Evolutionary conservation across 2,888 invertebrate genomes (phyloP).

Genomic region (Diadegma fenestrale): DNA sequence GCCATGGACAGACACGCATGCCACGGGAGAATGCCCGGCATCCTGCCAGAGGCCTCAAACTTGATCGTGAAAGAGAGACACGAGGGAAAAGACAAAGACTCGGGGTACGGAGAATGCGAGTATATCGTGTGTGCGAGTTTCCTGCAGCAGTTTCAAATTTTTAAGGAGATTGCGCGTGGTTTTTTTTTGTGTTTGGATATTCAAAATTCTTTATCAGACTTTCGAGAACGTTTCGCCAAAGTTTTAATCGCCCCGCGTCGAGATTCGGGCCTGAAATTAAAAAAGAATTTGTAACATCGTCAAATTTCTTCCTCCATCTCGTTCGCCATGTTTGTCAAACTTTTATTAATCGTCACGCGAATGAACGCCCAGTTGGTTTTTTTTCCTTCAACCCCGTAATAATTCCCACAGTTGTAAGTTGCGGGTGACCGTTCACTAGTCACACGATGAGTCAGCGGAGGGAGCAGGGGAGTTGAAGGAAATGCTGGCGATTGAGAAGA

Average conservation of each 20-base stretch:
- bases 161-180: not conserved
- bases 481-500: constrained; percentile 72
- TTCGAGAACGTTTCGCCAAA: too few relatives aligned
- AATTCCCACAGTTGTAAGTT: constrained; percentile 17
- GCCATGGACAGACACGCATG: constrained; percentile 53
- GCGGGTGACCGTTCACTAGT: constrained; percentile 32
- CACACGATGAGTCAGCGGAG: constrained; percentile 51
- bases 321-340: constrained; percentile 9
- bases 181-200: not conserved
- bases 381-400: constrained; percentile 24
- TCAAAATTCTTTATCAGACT: not conserved
- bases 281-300: not conserved
- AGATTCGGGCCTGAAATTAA: too few relatives aligned
- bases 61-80: constrained; percentile 64
- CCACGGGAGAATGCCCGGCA: constrained; percentile 56
- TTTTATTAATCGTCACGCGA: constrained; percentile 14
- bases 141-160: not conserved
- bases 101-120: constrained; percentile 9
- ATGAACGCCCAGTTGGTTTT: not conserved
- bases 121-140: constrained; percentile 1
- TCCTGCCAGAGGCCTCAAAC: constrained; percentile 68
- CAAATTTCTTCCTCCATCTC: not conserved
- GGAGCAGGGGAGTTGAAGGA: constrained; percentile 68
- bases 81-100: constrained; percentile 44
- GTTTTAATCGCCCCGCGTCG: not conserved